Evolutionary conservation across 2,113 vertebrate genomes (phyloP).

Genomic region (Lutjanus erythropterus): DNA sequence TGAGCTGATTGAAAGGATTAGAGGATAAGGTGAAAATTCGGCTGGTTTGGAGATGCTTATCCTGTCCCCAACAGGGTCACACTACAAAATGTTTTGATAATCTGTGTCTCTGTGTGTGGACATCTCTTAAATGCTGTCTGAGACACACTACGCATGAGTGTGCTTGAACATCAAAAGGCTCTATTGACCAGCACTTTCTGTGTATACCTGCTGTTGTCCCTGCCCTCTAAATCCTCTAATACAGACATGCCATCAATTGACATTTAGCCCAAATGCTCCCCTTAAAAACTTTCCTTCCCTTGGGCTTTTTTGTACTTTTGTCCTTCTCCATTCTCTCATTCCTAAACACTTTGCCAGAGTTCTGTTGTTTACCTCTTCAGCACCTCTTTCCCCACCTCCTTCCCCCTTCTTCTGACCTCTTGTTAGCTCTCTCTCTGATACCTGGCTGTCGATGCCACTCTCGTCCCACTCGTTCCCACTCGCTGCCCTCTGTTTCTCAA

Average conservation of each 20-base stretch:
- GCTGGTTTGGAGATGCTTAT: conserved; percentile 28
- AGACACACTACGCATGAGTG: conserved; percentile 16
- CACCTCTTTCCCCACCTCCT: conserved; percentile 8
- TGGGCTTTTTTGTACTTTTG: conserved; percentile 46
- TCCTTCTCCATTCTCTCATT: conserved; percentile 42
- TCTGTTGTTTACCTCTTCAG: conserved; percentile 48
- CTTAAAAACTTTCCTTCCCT: conserved; percentile 31
- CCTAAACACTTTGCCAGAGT: conserved; percentile 25
- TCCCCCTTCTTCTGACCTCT: conserved; percentile 39
- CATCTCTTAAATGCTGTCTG: conserved; percentile 20
- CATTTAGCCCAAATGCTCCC: conserved; percentile 36
- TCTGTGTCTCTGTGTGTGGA: not conserved
- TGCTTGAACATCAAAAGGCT: conserved; percentile 19
- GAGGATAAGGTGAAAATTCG: conserved; percentile 17
- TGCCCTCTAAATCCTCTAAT: conserved; percentile 52
- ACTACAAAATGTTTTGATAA: conserved; percentile 20
- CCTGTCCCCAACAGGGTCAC: conserved; percentile 11
- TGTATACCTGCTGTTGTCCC: conserved; percentile 18
- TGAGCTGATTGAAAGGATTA: conserved; percentile 18
- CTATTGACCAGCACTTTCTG: conserved; percentile 19
- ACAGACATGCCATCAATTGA: conserved; percentile 33
- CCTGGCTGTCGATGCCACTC: conserved; percentile 41
- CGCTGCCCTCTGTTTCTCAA: conserved; percentile 12
- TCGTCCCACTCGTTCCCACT: conserved; percentile 29
- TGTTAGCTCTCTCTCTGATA: conserved; percentile 56